These are phyloP conservation scores for Girardinus metallicus DNA, from an alignment of 2,797 vertebrate species.

Conservation along the genomic window DNA sequence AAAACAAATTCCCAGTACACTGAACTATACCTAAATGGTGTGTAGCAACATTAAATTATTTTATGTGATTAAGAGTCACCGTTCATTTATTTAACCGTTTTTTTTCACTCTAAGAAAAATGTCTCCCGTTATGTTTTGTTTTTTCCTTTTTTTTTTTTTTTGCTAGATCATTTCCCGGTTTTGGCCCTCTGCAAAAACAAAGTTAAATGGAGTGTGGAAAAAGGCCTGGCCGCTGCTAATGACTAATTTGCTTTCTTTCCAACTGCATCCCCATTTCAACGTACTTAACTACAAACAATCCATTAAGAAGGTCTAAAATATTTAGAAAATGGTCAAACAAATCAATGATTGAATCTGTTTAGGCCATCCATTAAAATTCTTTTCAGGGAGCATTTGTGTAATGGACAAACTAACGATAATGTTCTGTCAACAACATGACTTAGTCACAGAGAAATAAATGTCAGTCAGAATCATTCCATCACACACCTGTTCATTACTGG, in stretches of 20 bases:
- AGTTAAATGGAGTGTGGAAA: constrained; percentile 66
- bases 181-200: constrained; percentile 49
- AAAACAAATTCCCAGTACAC: constrained; percentile 30
- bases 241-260: constrained; percentile 66
- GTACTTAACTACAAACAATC: constrained; percentile 62
- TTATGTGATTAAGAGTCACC: constrained; percentile 53
- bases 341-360: constrained; percentile 47
- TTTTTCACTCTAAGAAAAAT: constrained; percentile 44
- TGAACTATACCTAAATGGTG: constrained; percentile 18
- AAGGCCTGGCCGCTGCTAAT: constrained; percentile 62
- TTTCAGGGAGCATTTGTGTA: constrained; percentile 31
- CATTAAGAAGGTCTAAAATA: constrained; percentile 56
- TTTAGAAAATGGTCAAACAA: constrained; percentile 60
- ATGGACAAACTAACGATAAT: constrained; percentile 41
- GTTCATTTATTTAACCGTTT: constrained; percentile 55
- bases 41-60: constrained; percentile 37
- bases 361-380: constrained; percentile 38
- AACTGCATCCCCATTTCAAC: constrained; percentile 65
- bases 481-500: constrained; percentile 39
- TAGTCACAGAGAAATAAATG: constrained; percentile 38
- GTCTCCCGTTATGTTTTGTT: constrained; percentile 11
- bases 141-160: constrained; percentile 34
- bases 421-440: constrained; percentile 38
- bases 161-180: constrained; percentile 63
- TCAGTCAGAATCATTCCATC: constrained; percentile 31